A percentile compares a stretch with the other conserved stretches of the same genome.
phyloP scores from a whole-genome alignment of 2,888 invertebrate species.

The Plagiodera versicolora region DNA sequence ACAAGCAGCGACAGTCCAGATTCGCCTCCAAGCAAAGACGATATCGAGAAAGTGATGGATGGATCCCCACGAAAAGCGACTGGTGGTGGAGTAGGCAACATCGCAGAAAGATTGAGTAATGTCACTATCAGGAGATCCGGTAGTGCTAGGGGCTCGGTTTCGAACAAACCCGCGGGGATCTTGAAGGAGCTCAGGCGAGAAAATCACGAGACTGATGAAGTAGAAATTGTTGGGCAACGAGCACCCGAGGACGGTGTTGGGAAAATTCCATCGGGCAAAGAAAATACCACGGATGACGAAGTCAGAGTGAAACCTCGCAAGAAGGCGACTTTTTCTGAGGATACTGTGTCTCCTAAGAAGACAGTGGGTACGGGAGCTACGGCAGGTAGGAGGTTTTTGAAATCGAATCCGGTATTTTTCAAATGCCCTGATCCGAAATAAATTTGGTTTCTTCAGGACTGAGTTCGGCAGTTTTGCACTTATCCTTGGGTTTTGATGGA shows the following conservation, averaged over 20 bases:
- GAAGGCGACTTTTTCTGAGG: conserved; percentile 2
- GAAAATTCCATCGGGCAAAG: neutral
- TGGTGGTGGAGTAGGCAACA: too few species aligned
- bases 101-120: neutral
- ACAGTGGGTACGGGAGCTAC: neutral
- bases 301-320: neutral
- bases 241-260: neutral
- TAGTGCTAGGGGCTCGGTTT: neutral
- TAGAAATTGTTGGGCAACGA: neutral
- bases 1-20: neutral
- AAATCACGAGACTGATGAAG: neutral
- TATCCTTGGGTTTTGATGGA: too few species aligned
- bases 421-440: neutral
- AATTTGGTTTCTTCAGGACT: too few species aligned
- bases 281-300: neutral
- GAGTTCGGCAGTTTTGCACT: too few species aligned
- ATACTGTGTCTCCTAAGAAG: conserved; percentile 7
- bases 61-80: neutral
- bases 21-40: neutral
- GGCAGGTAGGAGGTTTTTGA: conserved; percentile 2
- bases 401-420: conserved; percentile 2
- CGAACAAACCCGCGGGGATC: neutral
- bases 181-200: neutral
- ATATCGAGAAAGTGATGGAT: neutral
- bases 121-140: neutral